These are phyloP conservation scores for Cheilosia impressa DNA, from an alignment of 2,888 invertebrate genomes.

Conservation along the genomic window DNA sequence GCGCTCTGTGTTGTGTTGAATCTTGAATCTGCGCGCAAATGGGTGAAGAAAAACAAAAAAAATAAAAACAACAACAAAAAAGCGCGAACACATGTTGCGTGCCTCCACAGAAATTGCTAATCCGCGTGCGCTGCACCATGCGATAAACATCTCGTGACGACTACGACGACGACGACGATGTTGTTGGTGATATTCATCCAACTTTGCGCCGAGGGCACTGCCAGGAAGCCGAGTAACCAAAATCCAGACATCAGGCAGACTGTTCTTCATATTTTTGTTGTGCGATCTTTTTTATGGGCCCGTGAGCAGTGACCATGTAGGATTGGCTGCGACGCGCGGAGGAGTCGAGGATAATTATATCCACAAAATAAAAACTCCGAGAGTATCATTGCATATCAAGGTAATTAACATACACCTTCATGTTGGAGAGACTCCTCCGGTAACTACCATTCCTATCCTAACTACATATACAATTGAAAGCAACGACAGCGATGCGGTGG, in stretches of 20 bases:
- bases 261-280: slow-evolving; percentile 60
- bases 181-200: slow-evolving; percentile 69
- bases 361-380: slow-evolving; percentile 41
- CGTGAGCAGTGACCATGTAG: slow-evolving; percentile 69
- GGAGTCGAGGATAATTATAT: slow-evolving; percentile 65
- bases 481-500: slow-evolving; percentile 54
- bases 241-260: slow-evolving; percentile 73
- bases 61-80: slow-evolving; percentile 23
- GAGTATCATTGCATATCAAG: slow-evolving; percentile 59
- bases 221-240: slow-evolving; percentile 61
- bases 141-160: slow-evolving; percentile 73
- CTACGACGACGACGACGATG: slow-evolving; percentile 67
- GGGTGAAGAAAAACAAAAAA: background rate
- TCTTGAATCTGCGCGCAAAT: slow-evolving; percentile 35
- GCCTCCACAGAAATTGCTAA: slow-evolving; percentile 70
- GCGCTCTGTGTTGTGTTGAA: background rate
- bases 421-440: slow-evolving; percentile 38
- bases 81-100: slow-evolving; percentile 72
- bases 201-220: slow-evolving; percentile 41
- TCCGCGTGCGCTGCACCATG: slow-evolving; percentile 72
- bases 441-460: no score
- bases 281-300: slow-evolving; percentile 52
- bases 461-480: slow-evolving; percentile 30
- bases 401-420: slow-evolving; percentile 76
- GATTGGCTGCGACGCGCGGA: slow-evolving; percentile 58